Conservation (phyloP, 1,140 invertebrate species). For the Drosophila mayri region DNA sequence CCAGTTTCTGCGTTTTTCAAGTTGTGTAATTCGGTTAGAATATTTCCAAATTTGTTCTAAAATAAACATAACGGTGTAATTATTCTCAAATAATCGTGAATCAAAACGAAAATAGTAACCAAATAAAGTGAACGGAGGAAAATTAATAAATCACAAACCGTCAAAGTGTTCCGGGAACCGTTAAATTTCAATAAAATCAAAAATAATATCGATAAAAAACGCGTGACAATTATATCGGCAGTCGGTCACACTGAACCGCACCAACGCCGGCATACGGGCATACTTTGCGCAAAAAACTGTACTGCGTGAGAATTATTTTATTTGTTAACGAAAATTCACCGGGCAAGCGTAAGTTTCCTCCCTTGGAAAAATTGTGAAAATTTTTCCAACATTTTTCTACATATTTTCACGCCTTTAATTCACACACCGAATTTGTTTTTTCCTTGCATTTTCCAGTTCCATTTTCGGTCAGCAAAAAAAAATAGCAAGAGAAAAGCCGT, state of each 20-base stretch:
- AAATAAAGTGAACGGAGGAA: too few relatives aligned
- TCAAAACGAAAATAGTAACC: too few relatives aligned
- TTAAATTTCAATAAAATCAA: not conserved
- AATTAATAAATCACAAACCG: not conserved
- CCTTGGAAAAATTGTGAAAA: not conserved
- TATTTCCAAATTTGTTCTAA: not conserved
- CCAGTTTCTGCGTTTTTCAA: not conserved
- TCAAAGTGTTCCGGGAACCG: not conserved
- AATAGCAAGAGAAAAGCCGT: slow-evolving; percentile 20
- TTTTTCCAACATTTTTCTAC: slow-evolving; percentile 6
- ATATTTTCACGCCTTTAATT: not conserved
- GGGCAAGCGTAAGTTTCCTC: not conserved
- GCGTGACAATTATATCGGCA: not conserved
- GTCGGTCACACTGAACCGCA: not conserved
- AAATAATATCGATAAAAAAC: not conserved
- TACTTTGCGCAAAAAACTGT: slow-evolving; percentile 21
- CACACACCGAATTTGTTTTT: not conserved
- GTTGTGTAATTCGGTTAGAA: not conserved
- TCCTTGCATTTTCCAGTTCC: slow-evolving; percentile 18
- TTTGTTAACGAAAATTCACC: slow-evolving; percentile 7
- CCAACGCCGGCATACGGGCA: slow-evolving; percentile 10
- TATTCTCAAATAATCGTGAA: too few relatives aligned
- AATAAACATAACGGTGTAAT: too few relatives aligned
- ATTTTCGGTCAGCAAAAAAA: slow-evolving; percentile 16
- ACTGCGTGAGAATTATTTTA: slow-evolving; percentile 3